Base-by-base conservation (phyloP, 2,113 vertebrate genomes). In the Cavia aperea region DNA sequence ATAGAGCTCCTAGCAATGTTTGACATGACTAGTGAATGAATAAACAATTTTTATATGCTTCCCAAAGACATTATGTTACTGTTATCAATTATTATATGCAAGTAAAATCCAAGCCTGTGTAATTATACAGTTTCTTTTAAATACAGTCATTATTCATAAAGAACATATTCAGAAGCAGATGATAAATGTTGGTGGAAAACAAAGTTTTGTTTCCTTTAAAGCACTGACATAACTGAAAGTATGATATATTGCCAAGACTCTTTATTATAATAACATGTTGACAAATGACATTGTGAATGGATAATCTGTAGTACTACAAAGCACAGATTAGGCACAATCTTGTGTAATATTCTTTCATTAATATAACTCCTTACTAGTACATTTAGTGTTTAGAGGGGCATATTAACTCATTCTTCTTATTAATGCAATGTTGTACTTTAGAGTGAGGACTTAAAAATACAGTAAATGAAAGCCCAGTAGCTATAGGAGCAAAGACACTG, bases 71-170 rank as follows among this genome's bases (percentile, higher is more conserved):
- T 94, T 96, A 91, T 49, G 63, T 54, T 96, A 39, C 90, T 96
- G 94, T 97, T 97, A 97, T 96, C 97, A 97, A 96, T 96, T 96
- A 96, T 97, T 84, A 85, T 26, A 73, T 81, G 26, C 60, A 95
- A 96, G 72, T 94, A 96, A 95, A 97, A 96, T 91, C 66, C 89
- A 96, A 96, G 62, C 94, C 88, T 94, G 82, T 0, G 23, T 95
- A 86, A 86, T 94, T 94, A 88, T 95, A 92, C 81, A 95, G 49
- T 94, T 58, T 78, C 66, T 86, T 93, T 96, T 94, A 95, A 95
- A 95, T 62, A 43, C 82, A 95, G 75, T 68, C 56, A 39, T n/a
- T 96, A 96, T 97, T 96, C 94, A 92, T 91, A 94, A 96, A 94
- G 94, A 95, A 93, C 95, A 96, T 85, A 86, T 93, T 86, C 43